Percentiles rank a stretch among this genome's conserved stretches.
phyloP scores from a whole-genome alignment of 2,113 vertebrate species.

The Scophthalmus maximus region DNA sequence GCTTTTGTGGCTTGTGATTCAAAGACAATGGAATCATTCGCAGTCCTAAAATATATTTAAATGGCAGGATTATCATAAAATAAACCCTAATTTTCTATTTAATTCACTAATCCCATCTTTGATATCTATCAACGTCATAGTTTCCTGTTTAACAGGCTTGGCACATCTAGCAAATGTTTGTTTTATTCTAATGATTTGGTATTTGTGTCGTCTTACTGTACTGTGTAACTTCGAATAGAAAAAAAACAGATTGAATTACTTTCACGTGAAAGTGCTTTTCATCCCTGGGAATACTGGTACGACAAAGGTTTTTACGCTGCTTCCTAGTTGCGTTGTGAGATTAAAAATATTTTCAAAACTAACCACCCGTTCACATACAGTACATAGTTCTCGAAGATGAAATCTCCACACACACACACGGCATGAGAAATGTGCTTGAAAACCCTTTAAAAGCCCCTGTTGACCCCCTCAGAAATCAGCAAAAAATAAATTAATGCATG shows the following conservation, averaged over 20 bases:
- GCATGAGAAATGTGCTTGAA: constrained; percentile 81
- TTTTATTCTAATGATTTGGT: constrained; percentile 64
- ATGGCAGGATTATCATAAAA: constrained; percentile 62
- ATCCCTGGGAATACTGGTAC: constrained; percentile 69
- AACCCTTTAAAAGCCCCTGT: constrained; percentile 76
- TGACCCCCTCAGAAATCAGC: constrained; percentile 67
- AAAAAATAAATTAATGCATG: constrained; percentile 68
- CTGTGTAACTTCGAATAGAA: constrained; percentile 55
- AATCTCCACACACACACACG: constrained; percentile 69
- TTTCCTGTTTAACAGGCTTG: constrained; percentile 74
- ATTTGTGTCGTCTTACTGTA: constrained; percentile 61
- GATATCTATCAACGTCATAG: constrained; percentile 49
- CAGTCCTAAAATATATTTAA: constrained; percentile 62
- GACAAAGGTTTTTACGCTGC: constrained; percentile 55
- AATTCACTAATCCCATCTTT: constrained; percentile 38
- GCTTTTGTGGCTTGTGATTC: constrained; percentile 71
- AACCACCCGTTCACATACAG: constrained; percentile 71
- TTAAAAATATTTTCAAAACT: constrained; percentile 65
- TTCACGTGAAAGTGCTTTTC: constrained; percentile 55
- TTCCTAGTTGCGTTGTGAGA: constrained; percentile 56
- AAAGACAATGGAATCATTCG: constrained; percentile 60
- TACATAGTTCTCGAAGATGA: constrained; percentile 73
- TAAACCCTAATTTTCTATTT: constrained; percentile 57
- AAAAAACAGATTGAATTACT: constrained; percentile 56
- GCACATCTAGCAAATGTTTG: constrained; percentile 73